These are phyloP conservation scores for Drosophila mercatorum DNA, from an alignment of 2,888 invertebrate genomes.

Conservation along the genomic window DNA sequence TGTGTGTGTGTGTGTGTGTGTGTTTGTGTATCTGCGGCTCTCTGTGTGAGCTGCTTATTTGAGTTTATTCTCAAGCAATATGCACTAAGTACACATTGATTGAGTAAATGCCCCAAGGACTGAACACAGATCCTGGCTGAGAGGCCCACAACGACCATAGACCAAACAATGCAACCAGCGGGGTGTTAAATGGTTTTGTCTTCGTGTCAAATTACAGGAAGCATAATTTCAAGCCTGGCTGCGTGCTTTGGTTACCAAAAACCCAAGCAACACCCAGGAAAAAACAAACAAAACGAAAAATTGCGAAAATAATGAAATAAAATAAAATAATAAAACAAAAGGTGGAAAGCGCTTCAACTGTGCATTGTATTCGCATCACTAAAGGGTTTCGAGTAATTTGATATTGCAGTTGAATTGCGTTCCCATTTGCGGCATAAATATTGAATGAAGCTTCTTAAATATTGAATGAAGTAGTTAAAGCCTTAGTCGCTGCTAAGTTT, in stretches of 20 bases:
- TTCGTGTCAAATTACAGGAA: slow-evolving; percentile 78
- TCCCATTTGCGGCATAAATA: background rate
- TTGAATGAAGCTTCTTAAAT: background rate
- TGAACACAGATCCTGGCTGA: background rate
- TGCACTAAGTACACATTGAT: slow-evolving; percentile 56
- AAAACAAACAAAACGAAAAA: slow-evolving; percentile 16
- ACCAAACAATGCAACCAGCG: slow-evolving; percentile 70
- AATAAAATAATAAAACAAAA: slow-evolving; percentile 42
- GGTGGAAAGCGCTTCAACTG: slow-evolving; percentile 51
- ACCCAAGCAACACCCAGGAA: slow-evolving; percentile 23
- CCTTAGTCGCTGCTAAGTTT: background rate
- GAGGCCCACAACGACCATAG: slow-evolving; percentile 19
- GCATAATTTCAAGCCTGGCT: slow-evolving; percentile 77
- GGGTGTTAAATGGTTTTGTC: slow-evolving; percentile 79
- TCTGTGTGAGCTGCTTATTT: slow-evolving; percentile 29
- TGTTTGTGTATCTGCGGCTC: slow-evolving; percentile 11
- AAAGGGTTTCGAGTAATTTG: slow-evolving; percentile 2
- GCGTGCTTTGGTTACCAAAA: slow-evolving; percentile 52
- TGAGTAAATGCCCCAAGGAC: slow-evolving; percentile 34
- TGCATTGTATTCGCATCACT: slow-evolving; percentile 43
- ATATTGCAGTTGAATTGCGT: slow-evolving; percentile 5
- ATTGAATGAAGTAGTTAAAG: too few species aligned
- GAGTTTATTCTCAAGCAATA: slow-evolving; percentile 40
- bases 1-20: slow-evolving; percentile 8
- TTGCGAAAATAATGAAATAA: slow-evolving; percentile 1